A percentile compares a stretch with the other conserved stretches of the same genome.
Evolutionary conservation across 2,888 invertebrate genomes (phyloP).

Genomic region (Drosophila pullipes): DNA sequence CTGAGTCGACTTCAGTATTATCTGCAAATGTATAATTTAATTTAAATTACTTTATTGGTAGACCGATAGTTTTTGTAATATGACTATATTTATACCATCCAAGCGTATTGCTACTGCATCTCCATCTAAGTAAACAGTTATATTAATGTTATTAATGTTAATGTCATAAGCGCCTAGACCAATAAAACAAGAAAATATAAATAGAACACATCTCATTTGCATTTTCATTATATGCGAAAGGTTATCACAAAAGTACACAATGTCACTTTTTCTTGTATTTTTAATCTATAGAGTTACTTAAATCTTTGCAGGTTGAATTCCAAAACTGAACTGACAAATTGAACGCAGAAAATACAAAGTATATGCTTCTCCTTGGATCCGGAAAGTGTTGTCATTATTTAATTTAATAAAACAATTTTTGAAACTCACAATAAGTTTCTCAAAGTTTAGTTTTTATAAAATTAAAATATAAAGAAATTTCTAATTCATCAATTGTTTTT

Average conservation of each 20-base stretch:
- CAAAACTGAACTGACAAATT: neutral
- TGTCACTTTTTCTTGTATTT: neutral
- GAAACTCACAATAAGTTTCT: too few species aligned
- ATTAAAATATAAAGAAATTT: too few species aligned
- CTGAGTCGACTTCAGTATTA: neutral
- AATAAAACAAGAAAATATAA: neutral
- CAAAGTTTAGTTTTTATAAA: too few species aligned
- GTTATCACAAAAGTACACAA: neutral
- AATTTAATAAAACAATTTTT: too few species aligned
- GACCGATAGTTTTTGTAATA: neutral
- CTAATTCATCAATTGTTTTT: too few species aligned
- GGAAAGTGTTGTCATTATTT: neutral
- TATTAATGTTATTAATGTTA: neutral
- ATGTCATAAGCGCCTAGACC: neutral
- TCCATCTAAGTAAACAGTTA: neutral
- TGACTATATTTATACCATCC: neutral
- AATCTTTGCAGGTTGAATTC: neutral
- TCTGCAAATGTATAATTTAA: conserved; percentile 3
- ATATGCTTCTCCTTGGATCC: neutral
- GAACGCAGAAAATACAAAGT: neutral
- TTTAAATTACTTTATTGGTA: neutral
- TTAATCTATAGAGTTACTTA: neutral
- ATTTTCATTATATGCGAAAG: neutral
- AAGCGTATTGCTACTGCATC: neutral
- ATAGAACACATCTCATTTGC: neutral